Evolutionary conservation across 1,140 invertebrate genomes (phyloP).

Genomic region (Ectropis grisescens): DNA sequence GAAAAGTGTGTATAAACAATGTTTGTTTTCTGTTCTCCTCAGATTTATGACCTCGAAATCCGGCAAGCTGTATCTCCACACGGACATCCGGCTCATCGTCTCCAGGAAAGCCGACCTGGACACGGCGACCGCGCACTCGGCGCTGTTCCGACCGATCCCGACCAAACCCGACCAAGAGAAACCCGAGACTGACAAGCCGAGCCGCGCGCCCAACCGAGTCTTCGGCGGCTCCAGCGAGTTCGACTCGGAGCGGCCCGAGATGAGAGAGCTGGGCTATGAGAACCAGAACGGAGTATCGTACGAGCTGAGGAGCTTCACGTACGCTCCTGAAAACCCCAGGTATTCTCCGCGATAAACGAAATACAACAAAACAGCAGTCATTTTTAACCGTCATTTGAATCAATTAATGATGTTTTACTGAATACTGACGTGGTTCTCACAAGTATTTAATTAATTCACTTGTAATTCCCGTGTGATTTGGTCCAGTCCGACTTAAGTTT

Average conservation of each 20-base stretch:
- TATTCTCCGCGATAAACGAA: constrained; percentile 61
- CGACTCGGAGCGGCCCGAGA: constrained; percentile 5
- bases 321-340: constrained; percentile 64
- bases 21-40: too few relatives aligned
- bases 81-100: constrained; percentile 94
- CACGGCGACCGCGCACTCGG: constrained; percentile 83
- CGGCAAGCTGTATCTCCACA: constrained; percentile 93
- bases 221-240: constrained; percentile 47
- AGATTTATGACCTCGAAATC: constrained; percentile 96
- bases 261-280: constrained; percentile 31
- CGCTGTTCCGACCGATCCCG: constrained; percentile 35
- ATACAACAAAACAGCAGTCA: too few relatives aligned
- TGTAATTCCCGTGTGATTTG: too few relatives aligned
- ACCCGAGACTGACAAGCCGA: constrained; percentile 5
- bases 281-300: constrained; percentile 54
- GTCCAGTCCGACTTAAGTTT: too few relatives aligned
- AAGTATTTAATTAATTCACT: too few relatives aligned
- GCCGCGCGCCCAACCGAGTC: constrained; percentile 26
- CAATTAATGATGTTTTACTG: too few relatives aligned
- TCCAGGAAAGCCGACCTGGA: constrained; percentile 90
- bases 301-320: constrained; percentile 64
- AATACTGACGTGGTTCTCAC: too few relatives aligned
- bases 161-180: constrained; percentile 11
- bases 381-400: too few relatives aligned
- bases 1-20: too few relatives aligned